phyloP scores from a whole-genome alignment of 2,113 vertebrate genomes.

The Otus sunia region DNA sequence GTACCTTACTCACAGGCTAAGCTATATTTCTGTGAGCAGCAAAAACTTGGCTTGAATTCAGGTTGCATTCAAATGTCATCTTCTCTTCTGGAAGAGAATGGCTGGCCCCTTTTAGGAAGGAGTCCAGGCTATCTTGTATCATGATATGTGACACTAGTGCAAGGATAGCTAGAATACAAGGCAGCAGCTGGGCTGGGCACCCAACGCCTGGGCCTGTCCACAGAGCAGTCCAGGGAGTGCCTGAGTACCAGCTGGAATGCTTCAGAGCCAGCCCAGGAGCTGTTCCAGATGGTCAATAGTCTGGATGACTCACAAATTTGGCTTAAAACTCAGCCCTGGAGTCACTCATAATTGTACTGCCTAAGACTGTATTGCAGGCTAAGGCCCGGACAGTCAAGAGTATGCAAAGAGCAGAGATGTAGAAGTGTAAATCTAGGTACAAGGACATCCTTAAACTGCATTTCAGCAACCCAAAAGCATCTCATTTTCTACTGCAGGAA shows the following conservation, averaged over 20 bases:
- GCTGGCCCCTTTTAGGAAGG: constrained; percentile 1
- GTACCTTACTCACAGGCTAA: background rate
- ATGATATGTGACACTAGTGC: background rate
- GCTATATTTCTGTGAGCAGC: background rate
- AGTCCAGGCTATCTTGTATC: background rate
- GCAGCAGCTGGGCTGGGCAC: constrained; percentile 48
- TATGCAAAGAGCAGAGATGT: background rate
- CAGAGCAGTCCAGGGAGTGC: background rate
- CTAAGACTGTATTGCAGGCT: background rate
- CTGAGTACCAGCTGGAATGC: constrained; percentile 16
- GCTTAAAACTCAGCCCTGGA: background rate
- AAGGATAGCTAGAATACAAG: background rate
- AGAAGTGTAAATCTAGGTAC: background rate
- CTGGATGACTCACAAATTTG: background rate
- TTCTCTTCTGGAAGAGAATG: background rate
- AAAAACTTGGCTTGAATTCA: background rate
- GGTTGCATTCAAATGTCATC: background rate
- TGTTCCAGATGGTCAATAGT: constrained; percentile 30
- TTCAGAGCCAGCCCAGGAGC: constrained; percentile 37
- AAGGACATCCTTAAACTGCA: background rate
- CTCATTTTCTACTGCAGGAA: background rate
- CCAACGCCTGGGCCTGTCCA: background rate
- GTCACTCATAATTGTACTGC: background rate
- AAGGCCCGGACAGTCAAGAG: background rate
- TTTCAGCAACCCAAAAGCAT: background rate